Base-by-base conservation (phyloP, 2,113 vertebrate genomes). In the Microcebus griseorufus region DNA sequence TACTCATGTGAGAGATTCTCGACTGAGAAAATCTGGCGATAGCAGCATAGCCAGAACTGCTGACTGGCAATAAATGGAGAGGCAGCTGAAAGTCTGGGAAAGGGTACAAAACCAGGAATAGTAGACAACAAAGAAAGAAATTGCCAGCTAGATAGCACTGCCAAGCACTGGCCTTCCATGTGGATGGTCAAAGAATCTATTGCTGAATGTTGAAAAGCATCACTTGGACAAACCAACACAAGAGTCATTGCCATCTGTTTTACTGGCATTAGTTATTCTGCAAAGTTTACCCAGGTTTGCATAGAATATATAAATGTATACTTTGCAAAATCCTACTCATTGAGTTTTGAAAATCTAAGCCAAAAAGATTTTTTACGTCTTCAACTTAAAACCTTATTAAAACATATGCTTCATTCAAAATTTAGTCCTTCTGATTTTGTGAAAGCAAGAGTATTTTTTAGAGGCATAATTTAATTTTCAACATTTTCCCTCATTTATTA, bases 171-270 rank as follows among this genome's bases (percentile, higher is more conserved):
- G 23, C 67, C 84, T 88, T 96, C 81, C 69, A 37, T 51, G 83
- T 83, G 64, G 42, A 93, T 97, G 62, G 81, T 96, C 88, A 97
- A 97, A 95, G 75, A 97, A 87, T 65, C 93, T 94, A 80, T 94
- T 92, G 29, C 88, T 97, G 96, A 92, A 90, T 95, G 42, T 80
- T 98, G 80, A 97, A 97, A 97, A 90, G 88, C 69, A 39, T 79
- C 70, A 79, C 48, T 95, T 95, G 55, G 88, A 93, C 62, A 76
- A 92, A 93, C 48, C 48, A 76, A 94, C 84, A 86, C 32, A 94
- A 70, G 58, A 88, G 51, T 95, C 96, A 92, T 34, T 94, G 58
- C 91, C 96, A 97, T 98, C 80, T 97, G 88, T 95, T 96, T 96
- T 58, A 55, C 42, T 96, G 84, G 75, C 75, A 94, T 95, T 92